Conservation (phyloP, 2,888 invertebrate species). For the Drosophila fungiperda region DNA sequence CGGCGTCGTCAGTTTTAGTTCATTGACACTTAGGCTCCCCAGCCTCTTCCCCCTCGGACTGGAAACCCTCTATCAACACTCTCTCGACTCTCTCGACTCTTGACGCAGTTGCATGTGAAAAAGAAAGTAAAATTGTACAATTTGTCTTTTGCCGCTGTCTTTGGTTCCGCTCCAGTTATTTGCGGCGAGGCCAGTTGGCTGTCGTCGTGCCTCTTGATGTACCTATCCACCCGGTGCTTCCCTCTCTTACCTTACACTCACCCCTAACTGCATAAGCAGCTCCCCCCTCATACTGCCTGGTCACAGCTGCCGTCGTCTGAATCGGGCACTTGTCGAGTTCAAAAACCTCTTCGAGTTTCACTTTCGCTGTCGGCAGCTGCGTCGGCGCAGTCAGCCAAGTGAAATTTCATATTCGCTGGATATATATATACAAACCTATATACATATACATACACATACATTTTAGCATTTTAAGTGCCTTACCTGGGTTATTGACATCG, state of each 20-base stretch:
- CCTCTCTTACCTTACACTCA: not conserved
- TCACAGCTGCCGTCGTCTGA: constrained; percentile 20
- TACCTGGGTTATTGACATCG: constrained; percentile 55
- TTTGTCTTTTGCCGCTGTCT: constrained; percentile 37
- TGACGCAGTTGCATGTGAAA: constrained; percentile 58
- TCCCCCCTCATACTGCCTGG: not conserved
- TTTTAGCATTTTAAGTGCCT: constrained; percentile 20
- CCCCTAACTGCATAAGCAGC: constrained; percentile 9
- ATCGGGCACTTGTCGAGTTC: constrained; percentile 55
- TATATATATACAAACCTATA: constrained; percentile 6
- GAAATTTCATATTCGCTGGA: constrained; percentile 51
- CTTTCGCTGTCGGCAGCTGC: constrained; percentile 73
- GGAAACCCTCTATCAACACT: not conserved
- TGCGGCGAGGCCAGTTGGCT: constrained; percentile 52
- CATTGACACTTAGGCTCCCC: constrained; percentile 62
- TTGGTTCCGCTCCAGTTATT: constrained; percentile 77
- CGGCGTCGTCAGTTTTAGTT: constrained; percentile 48
- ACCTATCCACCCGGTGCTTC: not conserved
- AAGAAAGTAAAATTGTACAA: constrained; percentile 72
- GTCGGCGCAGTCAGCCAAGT: constrained; percentile 63
- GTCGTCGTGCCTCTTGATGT: constrained; percentile 20
- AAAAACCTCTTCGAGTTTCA: constrained; percentile 76
- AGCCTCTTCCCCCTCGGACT: not conserved
- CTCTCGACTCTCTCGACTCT: constrained; percentile 13
- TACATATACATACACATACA: constrained; percentile 4